Evolutionary conservation across 2,888 invertebrate genomes (phyloP), one percentile per base, ranked within the genome.

Genomic region (Yponomeuta cagnagella): DNA sequence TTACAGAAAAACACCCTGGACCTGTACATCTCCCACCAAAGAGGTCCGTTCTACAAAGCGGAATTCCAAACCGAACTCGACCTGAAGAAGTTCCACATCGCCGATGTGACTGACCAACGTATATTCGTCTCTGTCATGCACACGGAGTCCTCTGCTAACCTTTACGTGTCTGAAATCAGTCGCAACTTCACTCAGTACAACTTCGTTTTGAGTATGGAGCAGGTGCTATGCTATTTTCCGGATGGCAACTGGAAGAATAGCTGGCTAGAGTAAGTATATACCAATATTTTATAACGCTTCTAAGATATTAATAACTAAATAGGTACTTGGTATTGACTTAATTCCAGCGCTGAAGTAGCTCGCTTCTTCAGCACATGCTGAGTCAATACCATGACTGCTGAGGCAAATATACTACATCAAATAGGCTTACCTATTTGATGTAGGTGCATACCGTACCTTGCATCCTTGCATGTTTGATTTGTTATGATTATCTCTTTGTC

Each of bases 41-140:
- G 95, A 72, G 94, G 94, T 10, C 92, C 92, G 2, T 97, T 97
- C 84, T 87, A 93, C 72, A 93, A 93, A 77, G 96, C 97, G 0
- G 92, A 95, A 74, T 97, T 98, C 81, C 96, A 96, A 76, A 94
- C 95, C 0, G 94, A 94, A 74, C 82, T 95, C 69, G 93, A 94
- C 71, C 82, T 93, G 10, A 89, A 82, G 75, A 96, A 95, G 81
- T 97, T 95, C 84, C 96, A 96, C 82, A 94, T 98, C 70, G 96
- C 96, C 0, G 98, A 98, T 82, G 96, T 97, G 15, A 95, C 96
- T 0, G 95, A 95, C 77, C 95, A 95, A 77, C 94, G 96, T 86
- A 94, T 96, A 74, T 95, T 98, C 81, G 94, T 97, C 74, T 96
- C 97, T 77, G 96, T 96, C 70, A 95, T 96, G 83, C 97, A 97